phyloP scores from a whole-genome alignment of 2,888 invertebrate genomes.

The Timema podura region DNA sequence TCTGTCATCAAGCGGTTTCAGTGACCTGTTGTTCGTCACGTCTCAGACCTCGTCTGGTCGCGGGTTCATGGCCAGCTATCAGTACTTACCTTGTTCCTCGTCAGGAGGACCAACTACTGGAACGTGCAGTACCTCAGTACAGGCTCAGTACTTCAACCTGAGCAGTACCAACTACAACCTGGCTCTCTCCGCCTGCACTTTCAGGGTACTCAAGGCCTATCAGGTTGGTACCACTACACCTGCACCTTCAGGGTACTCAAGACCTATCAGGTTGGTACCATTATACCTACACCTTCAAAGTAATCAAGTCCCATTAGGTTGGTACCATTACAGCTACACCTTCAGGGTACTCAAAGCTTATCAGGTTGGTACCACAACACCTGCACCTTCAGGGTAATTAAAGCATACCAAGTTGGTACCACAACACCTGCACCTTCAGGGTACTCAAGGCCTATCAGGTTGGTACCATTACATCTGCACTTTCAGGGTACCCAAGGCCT shows the following conservation, averaged over 20 bases:
- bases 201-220: background rate
- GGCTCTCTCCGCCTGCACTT: conserved; percentile 10
- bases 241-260: conserved; percentile 15
- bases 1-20: conserved; percentile 38
- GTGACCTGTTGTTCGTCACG: conserved; percentile 45
- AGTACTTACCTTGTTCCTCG: conserved; percentile 42
- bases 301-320: conserved; percentile 28
- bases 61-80: conserved; percentile 47
- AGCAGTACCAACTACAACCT: conserved; percentile 5
- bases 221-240: conserved; percentile 25
- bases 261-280: conserved; percentile 27
- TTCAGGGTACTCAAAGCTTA: conserved; percentile 8
- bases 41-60: conserved; percentile 43
- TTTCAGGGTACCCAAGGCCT: no score
- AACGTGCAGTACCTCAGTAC: conserved; percentile 15
- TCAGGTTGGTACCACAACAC: no score
- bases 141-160: conserved; percentile 16
- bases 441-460: no score
- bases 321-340: background rate
- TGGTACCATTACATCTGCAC: no score
- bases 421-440: no score
- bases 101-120: conserved; percentile 18
- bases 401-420: no score
- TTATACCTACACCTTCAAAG: conserved; percentile 8
- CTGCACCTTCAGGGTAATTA: no score